Conservation (phyloP, 2,888 invertebrate genomes). For the Hydroisotoma schaefferi region DNA sequence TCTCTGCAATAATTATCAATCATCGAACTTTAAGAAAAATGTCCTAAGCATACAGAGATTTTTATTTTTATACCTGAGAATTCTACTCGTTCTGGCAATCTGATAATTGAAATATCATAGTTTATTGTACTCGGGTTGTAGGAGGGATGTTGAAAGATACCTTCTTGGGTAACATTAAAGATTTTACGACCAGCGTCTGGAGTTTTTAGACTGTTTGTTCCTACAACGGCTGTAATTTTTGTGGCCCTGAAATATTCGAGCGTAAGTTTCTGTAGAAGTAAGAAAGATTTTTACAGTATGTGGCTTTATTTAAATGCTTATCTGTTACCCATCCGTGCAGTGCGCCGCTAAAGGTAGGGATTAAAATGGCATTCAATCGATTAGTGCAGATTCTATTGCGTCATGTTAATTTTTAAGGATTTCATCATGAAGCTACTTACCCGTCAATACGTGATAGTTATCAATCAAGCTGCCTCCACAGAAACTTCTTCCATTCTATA, state of each 20-base stretch:
- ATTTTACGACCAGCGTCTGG: constrained; percentile 39
- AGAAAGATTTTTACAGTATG: not conserved
- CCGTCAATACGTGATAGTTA: constrained; percentile 23
- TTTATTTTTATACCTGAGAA: constrained; percentile 34
- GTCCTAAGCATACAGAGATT: not conserved
- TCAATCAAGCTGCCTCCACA: constrained; percentile 41
- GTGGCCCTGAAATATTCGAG: constrained; percentile 27
- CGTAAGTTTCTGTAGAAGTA: not conserved
- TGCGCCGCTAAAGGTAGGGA: constrained; percentile 44
- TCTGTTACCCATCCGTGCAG: constrained; percentile 43
- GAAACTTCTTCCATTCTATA: constrained; percentile 25
- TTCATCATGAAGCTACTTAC: no score
- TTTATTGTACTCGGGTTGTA: constrained; percentile 47
- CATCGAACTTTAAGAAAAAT: not conserved
- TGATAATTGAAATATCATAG: constrained; percentile 43
- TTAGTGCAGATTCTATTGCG: no score
- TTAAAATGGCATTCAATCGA: no score
- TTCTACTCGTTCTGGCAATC: constrained; percentile 41
- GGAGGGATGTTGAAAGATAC: constrained; percentile 47
- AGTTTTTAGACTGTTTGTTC: constrained; percentile 43
- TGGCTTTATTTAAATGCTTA: not conserved
- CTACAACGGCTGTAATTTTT: constrained; percentile 42
- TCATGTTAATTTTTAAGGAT: no score
- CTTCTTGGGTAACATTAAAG: constrained; percentile 41
- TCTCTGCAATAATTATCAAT: constrained; percentile 25